Conservation (phyloP, 2,888 invertebrate genomes). For the Protodeltote pygarga region DNA sequence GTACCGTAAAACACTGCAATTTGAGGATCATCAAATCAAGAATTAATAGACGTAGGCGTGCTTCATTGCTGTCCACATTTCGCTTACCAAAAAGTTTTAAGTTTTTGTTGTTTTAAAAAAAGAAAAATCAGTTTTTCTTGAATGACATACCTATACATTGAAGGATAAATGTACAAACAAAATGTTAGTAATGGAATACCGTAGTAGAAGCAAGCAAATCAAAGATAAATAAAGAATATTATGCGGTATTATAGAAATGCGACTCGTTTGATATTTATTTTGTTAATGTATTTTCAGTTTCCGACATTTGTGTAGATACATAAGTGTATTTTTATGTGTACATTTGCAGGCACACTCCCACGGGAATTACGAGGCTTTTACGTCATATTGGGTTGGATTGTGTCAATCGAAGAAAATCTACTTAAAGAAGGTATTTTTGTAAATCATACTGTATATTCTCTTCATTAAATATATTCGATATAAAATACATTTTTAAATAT, state of each 20-base stretch:
- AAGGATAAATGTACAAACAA: background rate
- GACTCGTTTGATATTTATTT: constrained; percentile 49
- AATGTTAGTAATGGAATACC: constrained; percentile 2
- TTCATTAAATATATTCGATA: no score
- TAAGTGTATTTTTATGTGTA: constrained; percentile 28
- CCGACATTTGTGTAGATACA: constrained; percentile 16
- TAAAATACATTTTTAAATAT: no score
- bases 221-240: constrained; percentile 45
- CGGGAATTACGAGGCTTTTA: constrained; percentile 26
- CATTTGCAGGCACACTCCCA: constrained; percentile 16
- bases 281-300: constrained; percentile 47
- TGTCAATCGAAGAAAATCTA: constrained; percentile 9
- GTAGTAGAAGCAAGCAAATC: constrained; percentile 14
- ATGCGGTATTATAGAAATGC: constrained; percentile 38
- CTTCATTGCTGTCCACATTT: no score
- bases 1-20: no score
- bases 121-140: constrained; percentile 7
- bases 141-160: constrained; percentile 10
- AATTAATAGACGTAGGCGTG: no score
- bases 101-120: no score
- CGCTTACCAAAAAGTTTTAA: no score
- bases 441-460: no score
- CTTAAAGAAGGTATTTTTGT: no score
- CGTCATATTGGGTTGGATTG: constrained; percentile 17
- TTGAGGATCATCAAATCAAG: no score